Conservation (phyloP, 2,113 vertebrate species). For the Donacobius atricapilla region DNA sequence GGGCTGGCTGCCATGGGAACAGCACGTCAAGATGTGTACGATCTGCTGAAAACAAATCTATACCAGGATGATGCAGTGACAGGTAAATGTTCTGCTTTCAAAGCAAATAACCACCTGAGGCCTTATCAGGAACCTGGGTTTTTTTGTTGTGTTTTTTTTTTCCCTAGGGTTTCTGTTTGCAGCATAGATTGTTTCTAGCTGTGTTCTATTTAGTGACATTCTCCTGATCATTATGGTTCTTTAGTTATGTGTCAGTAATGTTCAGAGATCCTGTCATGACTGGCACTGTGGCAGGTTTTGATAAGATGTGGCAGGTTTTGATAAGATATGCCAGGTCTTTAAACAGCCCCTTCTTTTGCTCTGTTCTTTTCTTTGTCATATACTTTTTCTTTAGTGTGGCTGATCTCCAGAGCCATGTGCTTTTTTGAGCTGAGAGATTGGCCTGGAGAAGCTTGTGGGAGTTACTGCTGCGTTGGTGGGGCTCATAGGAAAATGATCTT, state of each 20-base stretch:
- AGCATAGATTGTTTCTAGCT: background rate
- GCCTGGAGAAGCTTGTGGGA: background rate
- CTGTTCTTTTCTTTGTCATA: background rate
- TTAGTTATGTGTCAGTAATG: background rate
- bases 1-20: conserved; percentile 96
- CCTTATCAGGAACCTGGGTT: background rate
- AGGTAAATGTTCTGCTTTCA: conserved; percentile 72
- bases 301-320: background rate
- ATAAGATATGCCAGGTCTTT: background rate
- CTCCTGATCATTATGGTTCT: background rate
- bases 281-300: background rate
- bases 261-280: background rate
- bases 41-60: conserved; percentile 96
- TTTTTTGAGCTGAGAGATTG: background rate
- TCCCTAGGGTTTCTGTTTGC: background rate
- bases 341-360: background rate
- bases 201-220: background rate
- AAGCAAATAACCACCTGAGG: conserved; percentile 3
- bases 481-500: background rate
- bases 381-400: background rate
- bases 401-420: background rate
- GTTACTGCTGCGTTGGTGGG: background rate
- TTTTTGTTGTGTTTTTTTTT: background rate
- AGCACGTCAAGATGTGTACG: conserved; percentile 95
- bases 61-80: conserved; percentile 99